phyloP scores from a whole-genome alignment of 2,888 invertebrate species.

The Pecten maximus region DNA sequence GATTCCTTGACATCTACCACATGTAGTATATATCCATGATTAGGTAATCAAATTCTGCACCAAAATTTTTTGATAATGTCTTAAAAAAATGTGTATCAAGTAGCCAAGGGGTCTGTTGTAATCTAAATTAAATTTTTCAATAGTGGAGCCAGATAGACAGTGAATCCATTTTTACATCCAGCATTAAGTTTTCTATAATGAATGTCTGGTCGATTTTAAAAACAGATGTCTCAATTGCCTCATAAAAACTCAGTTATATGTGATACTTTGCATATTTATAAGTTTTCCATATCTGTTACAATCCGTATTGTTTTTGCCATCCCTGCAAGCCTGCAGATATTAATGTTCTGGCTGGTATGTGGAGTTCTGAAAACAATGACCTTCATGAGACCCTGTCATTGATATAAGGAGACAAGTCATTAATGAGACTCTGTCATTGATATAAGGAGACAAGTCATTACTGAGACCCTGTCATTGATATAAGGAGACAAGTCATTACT shows the following conservation, averaged over 20 bases:
- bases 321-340: not conserved
- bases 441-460: too few species aligned
- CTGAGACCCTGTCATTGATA: too few species aligned
- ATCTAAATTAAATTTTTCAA: conserved; percentile 35
- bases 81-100: not conserved
- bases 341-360: not conserved
- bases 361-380: not conserved
- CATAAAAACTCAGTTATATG: not conserved
- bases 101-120: conserved; percentile 7
- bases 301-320: not conserved
- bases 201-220: not conserved
- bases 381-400: not conserved
- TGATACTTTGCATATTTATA: conserved; percentile 18
- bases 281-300: not conserved
- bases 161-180: conserved; percentile 11
- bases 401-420: not conserved
- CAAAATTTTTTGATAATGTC: not conserved
- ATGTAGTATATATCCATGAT: not conserved
- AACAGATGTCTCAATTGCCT: not conserved
- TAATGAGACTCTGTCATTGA: too few species aligned
- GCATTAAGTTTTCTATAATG: not conserved
- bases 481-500: too few species aligned
- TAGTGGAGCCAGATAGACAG: not conserved
- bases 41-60: not conserved
- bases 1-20: not conserved